Evolutionary conservation across 2,888 invertebrate species (phyloP).

Genomic region (Bellardia bayeri): DNA sequence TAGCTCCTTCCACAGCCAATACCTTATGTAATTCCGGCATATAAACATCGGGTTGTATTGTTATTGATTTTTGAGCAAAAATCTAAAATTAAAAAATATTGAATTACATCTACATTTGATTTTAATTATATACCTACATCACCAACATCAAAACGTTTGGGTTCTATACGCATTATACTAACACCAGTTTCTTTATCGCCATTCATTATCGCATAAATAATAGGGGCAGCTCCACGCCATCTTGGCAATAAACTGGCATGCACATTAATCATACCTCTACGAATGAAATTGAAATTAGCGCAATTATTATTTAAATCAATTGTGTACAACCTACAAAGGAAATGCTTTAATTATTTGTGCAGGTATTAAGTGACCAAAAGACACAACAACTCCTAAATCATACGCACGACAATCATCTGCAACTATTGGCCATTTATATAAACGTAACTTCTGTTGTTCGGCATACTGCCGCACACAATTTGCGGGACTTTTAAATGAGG

Average conservation of each 20-base stretch:
- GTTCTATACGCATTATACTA: slow-evolving; percentile 93
- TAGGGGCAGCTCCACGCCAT: slow-evolving; percentile 97
- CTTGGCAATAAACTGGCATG: slow-evolving; percentile 96
- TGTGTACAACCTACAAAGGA: slow-evolving; percentile 88
- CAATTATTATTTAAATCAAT: background rate
- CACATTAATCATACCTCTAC: slow-evolving; percentile 95
- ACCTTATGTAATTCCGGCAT: slow-evolving; percentile 88
- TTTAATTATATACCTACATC: slow-evolving; percentile 82
- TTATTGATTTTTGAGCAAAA: slow-evolving; percentile 85
- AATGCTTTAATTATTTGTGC: slow-evolving; percentile 90
- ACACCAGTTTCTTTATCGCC: slow-evolving; percentile 93
- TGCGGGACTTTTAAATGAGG: slow-evolving; percentile 86
- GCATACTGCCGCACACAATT: slow-evolving; percentile 90
- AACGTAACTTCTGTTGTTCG: slow-evolving; percentile 85
- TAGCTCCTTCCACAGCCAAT: slow-evolving; percentile 89
- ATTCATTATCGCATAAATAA: slow-evolving; percentile 92
- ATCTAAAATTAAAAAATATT: slow-evolving; percentile 76
- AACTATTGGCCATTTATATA: slow-evolving; percentile 88
- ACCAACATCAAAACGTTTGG: slow-evolving; percentile 93
- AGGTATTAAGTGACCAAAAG: slow-evolving; percentile 97
- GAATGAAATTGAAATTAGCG: background rate
- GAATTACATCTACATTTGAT: slow-evolving; percentile 6
- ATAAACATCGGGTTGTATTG: slow-evolving; percentile 86
- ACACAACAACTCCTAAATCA: slow-evolving; percentile 95
- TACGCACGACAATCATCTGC: slow-evolving; percentile 85